Conservation (phyloP, 2,888 invertebrate genomes). For the Odiellus spinosus region DNA sequence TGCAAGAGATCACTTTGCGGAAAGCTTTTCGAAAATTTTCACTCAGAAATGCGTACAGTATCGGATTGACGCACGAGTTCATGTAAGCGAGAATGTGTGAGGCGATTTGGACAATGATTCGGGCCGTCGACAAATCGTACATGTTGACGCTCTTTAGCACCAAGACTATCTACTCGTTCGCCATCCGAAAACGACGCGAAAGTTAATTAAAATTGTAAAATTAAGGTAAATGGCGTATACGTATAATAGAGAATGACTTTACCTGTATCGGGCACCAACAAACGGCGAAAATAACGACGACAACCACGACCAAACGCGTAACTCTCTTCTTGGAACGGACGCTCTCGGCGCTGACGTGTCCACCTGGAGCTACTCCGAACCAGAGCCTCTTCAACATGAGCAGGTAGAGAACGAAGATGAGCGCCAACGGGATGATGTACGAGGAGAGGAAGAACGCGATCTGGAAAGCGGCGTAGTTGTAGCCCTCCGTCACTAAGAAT, state of each 20-base stretch:
- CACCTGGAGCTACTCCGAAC: slow-evolving; percentile 57
- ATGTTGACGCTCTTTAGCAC: slow-evolving; percentile 55
- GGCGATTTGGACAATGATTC: slow-evolving; percentile 26
- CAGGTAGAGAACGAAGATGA: slow-evolving; percentile 74
- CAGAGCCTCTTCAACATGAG: slow-evolving; percentile 75
- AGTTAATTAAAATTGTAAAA: not conserved
- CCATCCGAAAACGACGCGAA: slow-evolving; percentile 20
- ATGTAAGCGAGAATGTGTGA: slow-evolving; percentile 50
- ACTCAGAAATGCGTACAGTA: slow-evolving; percentile 82
- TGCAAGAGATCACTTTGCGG: slow-evolving; percentile 28
- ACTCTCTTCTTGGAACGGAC: slow-evolving; percentile 71
- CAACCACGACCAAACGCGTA: slow-evolving; percentile 77
- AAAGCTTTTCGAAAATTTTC: slow-evolving; percentile 88
- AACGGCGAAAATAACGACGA: slow-evolving; percentile 77
- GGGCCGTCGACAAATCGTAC: slow-evolving; percentile 47
- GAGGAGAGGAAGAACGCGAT: slow-evolving; percentile 72
- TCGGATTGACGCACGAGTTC: slow-evolving; percentile 87
- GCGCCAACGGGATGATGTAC: slow-evolving; percentile 67
- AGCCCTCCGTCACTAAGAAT: slow-evolving; percentile 38
- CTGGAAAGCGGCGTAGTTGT: slow-evolving; percentile 41
- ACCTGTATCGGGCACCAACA: slow-evolving; percentile 85
- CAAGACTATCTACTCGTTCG: slow-evolving; percentile 48
- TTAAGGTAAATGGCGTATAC: slow-evolving; percentile 22
- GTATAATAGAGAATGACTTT: slow-evolving; percentile 22
- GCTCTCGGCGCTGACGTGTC: slow-evolving; percentile 60